Evolutionary conservation across 2,113 vertebrate genomes (phyloP).

Genomic region (Oncorhynchus tshawytscha): DNA sequence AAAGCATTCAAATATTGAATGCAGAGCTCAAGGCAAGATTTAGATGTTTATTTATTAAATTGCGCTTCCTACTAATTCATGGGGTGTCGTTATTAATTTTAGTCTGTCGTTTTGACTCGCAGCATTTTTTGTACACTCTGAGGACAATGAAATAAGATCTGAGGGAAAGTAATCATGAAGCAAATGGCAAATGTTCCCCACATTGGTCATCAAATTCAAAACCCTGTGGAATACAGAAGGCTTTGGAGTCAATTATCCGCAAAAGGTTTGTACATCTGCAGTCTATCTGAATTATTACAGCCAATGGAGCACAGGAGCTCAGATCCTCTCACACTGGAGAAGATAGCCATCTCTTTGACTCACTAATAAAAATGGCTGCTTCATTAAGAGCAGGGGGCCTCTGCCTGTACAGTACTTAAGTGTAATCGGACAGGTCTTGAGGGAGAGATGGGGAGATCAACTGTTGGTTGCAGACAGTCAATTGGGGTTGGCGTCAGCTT

Average conservation of each 20-base stretch:
- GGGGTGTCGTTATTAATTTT: neutral
- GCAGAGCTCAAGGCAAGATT: slow-evolving; percentile 15
- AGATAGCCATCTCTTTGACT: neutral
- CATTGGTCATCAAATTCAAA: neutral
- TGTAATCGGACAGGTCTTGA: neutral
- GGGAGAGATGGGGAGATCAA: neutral
- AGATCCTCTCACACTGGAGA: neutral
- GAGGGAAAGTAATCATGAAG: too few species aligned
- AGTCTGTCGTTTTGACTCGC: slow-evolving; percentile 5
- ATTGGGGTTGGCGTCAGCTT: neutral
- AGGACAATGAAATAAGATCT: slow-evolving; percentile 10
- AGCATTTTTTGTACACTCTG: neutral
- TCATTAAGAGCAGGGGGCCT: neutral
- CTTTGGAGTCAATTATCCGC: neutral
- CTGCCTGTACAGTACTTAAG: too few species aligned
- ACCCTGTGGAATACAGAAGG: neutral
- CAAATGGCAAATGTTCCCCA: neutral
- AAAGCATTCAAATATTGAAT: slow-evolving; percentile 18
- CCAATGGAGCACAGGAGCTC: neutral
- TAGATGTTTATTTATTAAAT: slow-evolving; percentile 22
- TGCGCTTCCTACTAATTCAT: slow-evolving; percentile 6
- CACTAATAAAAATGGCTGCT: neutral
- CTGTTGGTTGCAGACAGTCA: neutral
- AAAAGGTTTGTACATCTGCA: neutral
- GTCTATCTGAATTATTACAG: neutral